phyloP scores from a whole-genome alignment of 2,113 vertebrate species.

The Malurus elegans region DNA sequence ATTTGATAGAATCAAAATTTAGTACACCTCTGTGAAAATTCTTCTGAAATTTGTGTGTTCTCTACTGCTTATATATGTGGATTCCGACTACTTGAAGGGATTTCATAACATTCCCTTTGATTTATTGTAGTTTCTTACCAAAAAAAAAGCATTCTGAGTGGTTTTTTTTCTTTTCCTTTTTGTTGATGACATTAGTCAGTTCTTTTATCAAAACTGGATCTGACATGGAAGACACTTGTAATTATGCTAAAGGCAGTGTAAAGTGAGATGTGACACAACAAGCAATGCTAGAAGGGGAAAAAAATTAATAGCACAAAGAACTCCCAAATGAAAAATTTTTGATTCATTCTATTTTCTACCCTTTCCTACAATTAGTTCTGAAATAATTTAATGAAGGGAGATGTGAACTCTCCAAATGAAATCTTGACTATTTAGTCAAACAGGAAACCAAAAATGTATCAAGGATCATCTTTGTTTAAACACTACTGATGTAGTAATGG shows the following conservation, averaged over 20 bases:
- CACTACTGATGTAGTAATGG: neutral
- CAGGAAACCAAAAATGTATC: slow-evolving; percentile 41
- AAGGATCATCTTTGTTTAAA: slow-evolving; percentile 39
- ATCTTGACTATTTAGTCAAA: slow-evolving; percentile 37
- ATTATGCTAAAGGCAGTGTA: neutral
- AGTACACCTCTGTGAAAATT: neutral
- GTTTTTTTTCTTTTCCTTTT: neutral
- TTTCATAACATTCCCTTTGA: neutral
- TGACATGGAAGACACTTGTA: neutral
- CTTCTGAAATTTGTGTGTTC: neutral
- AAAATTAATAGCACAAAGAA: slow-evolving; percentile 14
- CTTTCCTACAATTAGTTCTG: neutral
- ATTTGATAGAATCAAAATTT: neutral
- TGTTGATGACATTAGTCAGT: neutral
- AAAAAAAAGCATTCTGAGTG: neutral
- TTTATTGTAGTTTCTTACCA: neutral
- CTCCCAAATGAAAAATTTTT: neutral
- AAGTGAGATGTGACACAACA: neutral
- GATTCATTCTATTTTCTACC: neutral
- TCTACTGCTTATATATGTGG: neutral
- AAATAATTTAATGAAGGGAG: slow-evolving; percentile 40
- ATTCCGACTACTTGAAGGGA: neutral
- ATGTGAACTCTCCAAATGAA: slow-evolving; percentile 44
- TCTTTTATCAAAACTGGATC: neutral
- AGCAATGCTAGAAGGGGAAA: neutral